Base-by-base conservation (phyloP, 37 sponge, comb jelly and placozoan species). In the Aphrocallistes beatrix region DNA sequence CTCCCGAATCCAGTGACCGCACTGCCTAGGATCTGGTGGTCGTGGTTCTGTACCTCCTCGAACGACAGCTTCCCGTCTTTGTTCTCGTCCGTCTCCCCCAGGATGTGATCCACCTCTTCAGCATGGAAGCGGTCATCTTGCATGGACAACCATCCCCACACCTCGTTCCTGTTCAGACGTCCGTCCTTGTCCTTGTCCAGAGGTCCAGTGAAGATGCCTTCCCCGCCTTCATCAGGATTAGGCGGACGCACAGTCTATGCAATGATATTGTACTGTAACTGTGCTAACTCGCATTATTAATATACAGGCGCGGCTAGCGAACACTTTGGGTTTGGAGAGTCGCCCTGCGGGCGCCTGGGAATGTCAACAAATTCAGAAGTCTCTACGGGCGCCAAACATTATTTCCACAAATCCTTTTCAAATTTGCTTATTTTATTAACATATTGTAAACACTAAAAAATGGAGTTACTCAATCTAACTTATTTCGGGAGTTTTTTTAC, bases 131-230 rank as follows among this genome's bases (percentile, higher is more conserved):
- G 25, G 34, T 19, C 8, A 8, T 60, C 75, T 13, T 32, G 17
- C 75, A 60, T 60, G n/a, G 75, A 60, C n/a, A 60, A 25, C 75
- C 75, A 60, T 28, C n/a, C n/a, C 75, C 75, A 60, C 8, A 60
- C n/a, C 21, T 60, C 75, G 8, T 60, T 30, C n/a, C 75, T 3
- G 75, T 60, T 28, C 3, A 60, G 75, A 60, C 28, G 10, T 3
- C 75, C 75, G 75, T 60, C 75, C n/a, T 30, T 28, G 75, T 60
- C 75, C 34, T 60, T 60, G n/a, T 60, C 75, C 8, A 60, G 75
- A 13, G 75, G 75, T 19, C 75, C 75, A 3, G 25, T 60, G 75
- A 60, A 60, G 28, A 13, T 13, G 75, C n/a, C 75, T 32, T 3
- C 34, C 25, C 8, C 8, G 75, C n/a, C 75, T 32, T 19, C 75